A percentile compares a stretch with the other conserved stretches of the same genome.
Conservation (phyloP, 2,797 vertebrate genomes). For the Dendrocincla fuliginosa region DNA sequence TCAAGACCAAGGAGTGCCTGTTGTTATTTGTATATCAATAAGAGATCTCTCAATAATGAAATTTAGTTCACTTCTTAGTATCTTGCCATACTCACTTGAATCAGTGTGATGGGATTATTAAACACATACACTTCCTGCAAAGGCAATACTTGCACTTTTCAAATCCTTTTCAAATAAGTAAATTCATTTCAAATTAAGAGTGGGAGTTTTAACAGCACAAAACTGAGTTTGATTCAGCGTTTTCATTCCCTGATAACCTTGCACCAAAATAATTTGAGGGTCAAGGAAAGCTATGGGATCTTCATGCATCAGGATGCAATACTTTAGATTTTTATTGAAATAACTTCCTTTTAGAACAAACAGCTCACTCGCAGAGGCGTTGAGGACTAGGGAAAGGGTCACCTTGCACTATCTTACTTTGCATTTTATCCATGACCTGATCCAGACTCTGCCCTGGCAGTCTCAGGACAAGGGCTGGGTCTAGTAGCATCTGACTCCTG, state of each 20-base stretch:
- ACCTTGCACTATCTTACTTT: background rate
- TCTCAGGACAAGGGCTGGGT: background rate
- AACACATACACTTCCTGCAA: accelerated
- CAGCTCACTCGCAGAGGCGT: accelerated
- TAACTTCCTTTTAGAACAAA: background rate
- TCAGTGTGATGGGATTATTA: background rate
- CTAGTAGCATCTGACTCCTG: background rate
- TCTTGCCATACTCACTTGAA: background rate
- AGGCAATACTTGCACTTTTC: accelerated
- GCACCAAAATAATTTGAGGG: background rate
- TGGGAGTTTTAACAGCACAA: background rate
- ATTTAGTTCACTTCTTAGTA: background rate
- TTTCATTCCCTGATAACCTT: background rate
- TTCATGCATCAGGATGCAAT: background rate
- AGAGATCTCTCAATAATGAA: background rate
- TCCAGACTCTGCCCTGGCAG: background rate
- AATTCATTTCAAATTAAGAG: background rate
- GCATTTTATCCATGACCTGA: background rate
- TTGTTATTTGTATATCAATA: background rate
- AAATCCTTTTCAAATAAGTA: background rate
- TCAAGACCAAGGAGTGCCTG: background rate
- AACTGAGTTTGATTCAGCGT: background rate
- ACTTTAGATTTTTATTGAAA: background rate
- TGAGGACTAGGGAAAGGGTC: background rate
- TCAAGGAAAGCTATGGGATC: background rate